Conservation (phyloP, 2,113 vertebrate genomes). For the Bolborhynchus lineola region DNA sequence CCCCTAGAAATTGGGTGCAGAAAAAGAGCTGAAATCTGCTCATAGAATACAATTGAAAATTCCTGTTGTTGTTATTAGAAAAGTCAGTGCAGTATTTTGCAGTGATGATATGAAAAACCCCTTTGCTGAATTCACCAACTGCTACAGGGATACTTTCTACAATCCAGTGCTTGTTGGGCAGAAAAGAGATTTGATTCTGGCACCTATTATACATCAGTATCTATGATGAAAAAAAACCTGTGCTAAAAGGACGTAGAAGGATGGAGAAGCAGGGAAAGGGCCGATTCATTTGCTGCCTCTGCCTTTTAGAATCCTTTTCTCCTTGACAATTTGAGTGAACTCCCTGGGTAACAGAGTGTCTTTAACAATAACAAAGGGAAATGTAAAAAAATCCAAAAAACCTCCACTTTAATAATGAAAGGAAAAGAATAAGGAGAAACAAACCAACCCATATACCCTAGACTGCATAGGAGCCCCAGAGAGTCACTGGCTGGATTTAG, state of each 20-base stretch:
- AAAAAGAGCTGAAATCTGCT: neutral
- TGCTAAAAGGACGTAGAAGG: neutral
- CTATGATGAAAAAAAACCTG: neutral
- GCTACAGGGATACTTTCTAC: neutral
- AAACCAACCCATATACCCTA: neutral
- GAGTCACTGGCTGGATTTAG: conserved; percentile 30
- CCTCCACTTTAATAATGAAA: neutral
- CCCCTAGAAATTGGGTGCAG: neutral
- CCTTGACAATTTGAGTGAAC: neutral
- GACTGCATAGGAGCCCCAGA: neutral
- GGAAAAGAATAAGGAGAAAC: neutral
- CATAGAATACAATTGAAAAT: neutral
- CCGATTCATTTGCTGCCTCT: neutral
- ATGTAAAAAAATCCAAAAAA: neutral
- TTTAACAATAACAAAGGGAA: neutral
- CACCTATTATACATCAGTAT: neutral
- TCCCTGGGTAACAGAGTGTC: neutral
- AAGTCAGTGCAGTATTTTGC: neutral
- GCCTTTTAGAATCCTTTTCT: conserved; percentile 2
- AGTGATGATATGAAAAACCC: neutral
- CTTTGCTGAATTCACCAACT: neutral
- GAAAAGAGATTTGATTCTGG: conserved; percentile 6
- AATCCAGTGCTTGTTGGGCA: neutral
- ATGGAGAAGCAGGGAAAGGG: neutral
- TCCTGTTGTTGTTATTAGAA: neutral